phyloP scores from a whole-genome alignment of 2,113 vertebrate species.

The Parotia lawesii region DNA sequence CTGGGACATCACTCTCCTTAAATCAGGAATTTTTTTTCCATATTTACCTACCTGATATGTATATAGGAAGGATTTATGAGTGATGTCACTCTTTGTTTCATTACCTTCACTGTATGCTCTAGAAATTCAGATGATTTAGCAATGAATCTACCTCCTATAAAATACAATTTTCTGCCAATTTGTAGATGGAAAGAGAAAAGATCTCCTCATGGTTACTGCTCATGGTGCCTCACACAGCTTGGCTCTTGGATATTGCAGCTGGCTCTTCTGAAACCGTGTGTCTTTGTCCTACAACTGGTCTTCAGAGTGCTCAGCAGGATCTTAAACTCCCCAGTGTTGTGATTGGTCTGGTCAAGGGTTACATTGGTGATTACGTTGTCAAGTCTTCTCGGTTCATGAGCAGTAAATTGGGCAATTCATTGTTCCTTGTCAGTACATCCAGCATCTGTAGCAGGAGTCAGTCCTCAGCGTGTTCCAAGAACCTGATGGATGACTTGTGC shows the following conservation, averaged over 20 bases:
- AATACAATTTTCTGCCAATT: background rate
- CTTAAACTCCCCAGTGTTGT: background rate
- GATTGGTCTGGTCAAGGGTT: background rate
- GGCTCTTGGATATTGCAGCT: background rate
- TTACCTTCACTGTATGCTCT: background rate
- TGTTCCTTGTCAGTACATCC: background rate
- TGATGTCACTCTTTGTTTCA: background rate
- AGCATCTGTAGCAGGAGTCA: background rate
- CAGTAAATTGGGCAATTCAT: background rate
- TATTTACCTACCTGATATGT: background rate
- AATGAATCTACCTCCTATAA: background rate
- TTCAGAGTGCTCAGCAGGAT: background rate
- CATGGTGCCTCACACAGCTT: background rate
- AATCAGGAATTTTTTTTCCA: background rate
- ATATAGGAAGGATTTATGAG: background rate
- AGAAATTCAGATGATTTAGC: background rate
- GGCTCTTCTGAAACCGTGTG: background rate
- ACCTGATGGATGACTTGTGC: background rate
- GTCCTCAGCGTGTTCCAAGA: accelerated
- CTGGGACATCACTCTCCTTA: background rate
- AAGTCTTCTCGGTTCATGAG: background rate
- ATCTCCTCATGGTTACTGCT: background rate
- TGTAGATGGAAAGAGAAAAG: background rate
- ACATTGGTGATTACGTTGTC: background rate
- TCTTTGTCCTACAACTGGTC: background rate